A percentile compares a stretch with the other conserved stretches of the same genome.
phyloP scores from a whole-genome alignment of 2,797 vertebrate genomes.

The Micromesistius poutassou region DNA sequence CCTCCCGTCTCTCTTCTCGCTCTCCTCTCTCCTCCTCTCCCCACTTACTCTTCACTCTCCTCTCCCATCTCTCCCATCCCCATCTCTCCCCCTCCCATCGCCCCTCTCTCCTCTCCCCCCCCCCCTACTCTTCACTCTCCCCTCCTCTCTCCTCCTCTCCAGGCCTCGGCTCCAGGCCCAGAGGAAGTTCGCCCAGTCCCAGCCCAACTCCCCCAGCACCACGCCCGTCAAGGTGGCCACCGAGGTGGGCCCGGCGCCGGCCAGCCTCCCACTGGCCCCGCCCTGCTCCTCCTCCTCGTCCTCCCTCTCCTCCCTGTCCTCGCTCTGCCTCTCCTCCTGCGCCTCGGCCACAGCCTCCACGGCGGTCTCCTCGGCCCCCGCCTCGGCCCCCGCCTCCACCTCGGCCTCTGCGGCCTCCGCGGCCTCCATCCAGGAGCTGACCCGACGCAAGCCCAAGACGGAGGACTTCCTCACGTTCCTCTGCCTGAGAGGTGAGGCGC shows the following conservation, averaged over 20 bases:
- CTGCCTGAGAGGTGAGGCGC: conserved; percentile 91
- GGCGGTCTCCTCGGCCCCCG: not conserved
- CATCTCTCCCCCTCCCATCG: not conserved
- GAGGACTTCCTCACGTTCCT: conserved; percentile 99
- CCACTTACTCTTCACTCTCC: not conserved
- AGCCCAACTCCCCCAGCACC: conserved; percentile 98
- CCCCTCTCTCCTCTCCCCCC: not conserved
- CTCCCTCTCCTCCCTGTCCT: conserved; percentile 30
- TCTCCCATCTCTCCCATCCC: not conserved
- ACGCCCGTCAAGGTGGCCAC: conserved; percentile 90
- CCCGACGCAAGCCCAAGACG: conserved; percentile 97
- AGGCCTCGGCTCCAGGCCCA: conserved; percentile 98
- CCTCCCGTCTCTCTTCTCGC: not conserved
- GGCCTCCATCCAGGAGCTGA: conserved; percentile 93
- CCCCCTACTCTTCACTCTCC: not conserved
- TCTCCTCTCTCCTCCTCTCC: not conserved
- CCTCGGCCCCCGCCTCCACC: conserved; percentile 39
- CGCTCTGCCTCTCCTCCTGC: conserved; percentile 70
- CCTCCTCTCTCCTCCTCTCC: conserved; percentile 14
- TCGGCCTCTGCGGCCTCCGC: conserved; percentile 61
- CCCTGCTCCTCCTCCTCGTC: conserved; percentile 27
- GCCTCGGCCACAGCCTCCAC: conserved; percentile 29
- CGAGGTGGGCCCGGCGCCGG: conserved; percentile 64
- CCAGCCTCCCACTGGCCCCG: conserved; percentile 46
- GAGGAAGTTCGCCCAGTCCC: conserved; percentile 99